Conservation (phyloP, 2,113 vertebrate species). For the Serinus canaria region DNA sequence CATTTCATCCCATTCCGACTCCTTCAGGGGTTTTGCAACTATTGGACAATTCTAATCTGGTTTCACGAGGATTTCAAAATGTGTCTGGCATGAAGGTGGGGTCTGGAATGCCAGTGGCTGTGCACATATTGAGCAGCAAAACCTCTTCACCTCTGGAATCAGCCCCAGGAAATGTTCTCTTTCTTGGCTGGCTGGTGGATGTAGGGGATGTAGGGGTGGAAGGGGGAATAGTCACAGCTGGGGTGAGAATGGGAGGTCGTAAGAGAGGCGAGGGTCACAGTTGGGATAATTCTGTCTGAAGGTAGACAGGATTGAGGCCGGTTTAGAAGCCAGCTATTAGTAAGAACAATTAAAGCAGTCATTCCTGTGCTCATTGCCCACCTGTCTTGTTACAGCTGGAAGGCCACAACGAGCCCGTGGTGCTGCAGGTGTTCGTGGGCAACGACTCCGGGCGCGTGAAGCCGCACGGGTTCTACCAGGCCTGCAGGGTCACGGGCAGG, state of each 20-base stretch:
- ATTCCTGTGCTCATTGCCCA: rapidly evolving
- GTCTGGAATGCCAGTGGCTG: neutral
- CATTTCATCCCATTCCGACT: neutral
- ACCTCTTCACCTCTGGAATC: no score
- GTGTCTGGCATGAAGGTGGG: neutral
- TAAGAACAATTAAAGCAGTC: rapidly evolving
- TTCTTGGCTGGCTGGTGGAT: neutral
- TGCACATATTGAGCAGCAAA: rapidly evolving
- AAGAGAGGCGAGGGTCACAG: rapidly evolving
- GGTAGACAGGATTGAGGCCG: neutral
- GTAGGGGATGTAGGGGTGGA: neutral
- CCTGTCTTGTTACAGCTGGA: slow-evolving; percentile 81
- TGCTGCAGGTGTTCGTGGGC: slow-evolving; percentile 94
- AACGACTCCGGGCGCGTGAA: slow-evolving; percentile 94
- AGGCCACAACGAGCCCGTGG: slow-evolving; percentile 91
- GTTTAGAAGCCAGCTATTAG: neutral
- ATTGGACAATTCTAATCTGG: neutral
- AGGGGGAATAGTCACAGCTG: rapidly evolving
- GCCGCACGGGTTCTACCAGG: slow-evolving; percentile 99
- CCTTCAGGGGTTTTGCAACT: neutral
- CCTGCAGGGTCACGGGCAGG: slow-evolving; percentile 93
- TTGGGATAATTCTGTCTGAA: neutral
- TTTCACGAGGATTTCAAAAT: neutral
- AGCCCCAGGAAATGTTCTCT: neutral
- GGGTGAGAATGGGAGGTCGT: neutral